Conservation (phyloP, 2,888 invertebrate genomes). For the Calliopum simillimum region DNA sequence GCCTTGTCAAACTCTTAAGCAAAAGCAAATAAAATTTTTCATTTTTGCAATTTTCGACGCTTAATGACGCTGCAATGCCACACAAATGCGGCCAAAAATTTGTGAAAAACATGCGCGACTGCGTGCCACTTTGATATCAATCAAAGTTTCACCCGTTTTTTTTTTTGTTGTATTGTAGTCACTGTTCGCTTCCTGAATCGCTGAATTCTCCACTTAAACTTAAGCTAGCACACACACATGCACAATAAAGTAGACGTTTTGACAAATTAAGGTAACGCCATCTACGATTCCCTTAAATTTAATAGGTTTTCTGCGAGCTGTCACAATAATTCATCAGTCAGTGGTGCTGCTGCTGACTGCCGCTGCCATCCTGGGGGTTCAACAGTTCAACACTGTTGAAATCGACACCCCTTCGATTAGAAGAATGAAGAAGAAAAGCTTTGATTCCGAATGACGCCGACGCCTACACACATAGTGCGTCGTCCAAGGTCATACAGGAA, state of each 20-base stretch:
- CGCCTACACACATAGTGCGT: slow-evolving; percentile 13
- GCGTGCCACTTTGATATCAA: slow-evolving; percentile 64
- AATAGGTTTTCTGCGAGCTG: slow-evolving; percentile 61
- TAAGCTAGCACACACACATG: slow-evolving; percentile 20
- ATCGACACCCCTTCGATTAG: slow-evolving; percentile 39
- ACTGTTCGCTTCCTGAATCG: background rate
- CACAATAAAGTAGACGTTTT: slow-evolving; percentile 57
- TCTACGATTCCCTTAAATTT: slow-evolving; percentile 55
- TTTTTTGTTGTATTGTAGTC: slow-evolving; percentile 14
- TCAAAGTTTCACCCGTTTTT: slow-evolving; percentile 61
- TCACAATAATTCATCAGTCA: slow-evolving; percentile 64
- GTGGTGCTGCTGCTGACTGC: slow-evolving; percentile 40
- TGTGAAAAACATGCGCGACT: slow-evolving; percentile 64
- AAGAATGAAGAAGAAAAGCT: slow-evolving; percentile 4
- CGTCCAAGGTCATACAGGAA: slow-evolving; percentile 10
- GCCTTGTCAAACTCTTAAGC: slow-evolving; percentile 57
- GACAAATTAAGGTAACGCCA: slow-evolving; percentile 64
- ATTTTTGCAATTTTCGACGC: slow-evolving; percentile 6
- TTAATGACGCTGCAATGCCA: slow-evolving; percentile 1
- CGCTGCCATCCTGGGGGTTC: slow-evolving; percentile 2
- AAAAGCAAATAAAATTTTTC: slow-evolving; percentile 50
- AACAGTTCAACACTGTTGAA: background rate
- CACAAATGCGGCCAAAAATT: slow-evolving; percentile 20
- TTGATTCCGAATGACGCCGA: background rate
- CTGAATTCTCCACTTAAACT: background rate